Evolutionary conservation across 92 coral and sea anemone genomes (phyloP), one percentile per base, ranked within the genome.

Genomic region (Epizoanthus scotinus): DNA sequence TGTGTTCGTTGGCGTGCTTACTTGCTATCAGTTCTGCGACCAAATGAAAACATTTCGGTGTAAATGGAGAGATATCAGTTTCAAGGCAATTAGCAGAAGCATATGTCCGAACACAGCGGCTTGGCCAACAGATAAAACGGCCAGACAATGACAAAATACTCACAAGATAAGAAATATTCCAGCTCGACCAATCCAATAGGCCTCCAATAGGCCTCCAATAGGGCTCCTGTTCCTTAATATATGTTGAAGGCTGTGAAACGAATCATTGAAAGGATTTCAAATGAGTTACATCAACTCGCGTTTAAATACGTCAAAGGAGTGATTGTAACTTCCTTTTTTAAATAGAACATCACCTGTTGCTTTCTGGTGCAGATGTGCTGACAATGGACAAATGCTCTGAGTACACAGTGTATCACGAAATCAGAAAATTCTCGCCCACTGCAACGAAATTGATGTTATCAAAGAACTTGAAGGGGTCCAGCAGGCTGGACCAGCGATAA

Each of bases 111-210:
- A 58, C 5, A 2, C 27, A 20, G 67, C 67, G 27, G 57, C 68
- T 75, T 58, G 68, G 57, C 55, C 68, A 27, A 59, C 20, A 75
- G 81, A 75, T 75, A 75, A 75, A 75, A 75, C 40, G 68, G 3
- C 21, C 52, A 60, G 81, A 75, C 81, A 60, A 38, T 75, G 81
- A 75, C 81, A 58, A 75, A 75, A 59, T 31, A 59, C 31, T 75
- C 55, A 75, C 81, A 54, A 75, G 81, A 75, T 75, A 75, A 60
- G 67, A 42, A 75, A 75, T 47, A 58, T n/a, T 67, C 42, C 81
- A 27, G 69, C 67, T 59, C 61, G 68, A 12, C 81, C 67, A 75
- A 75, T 59, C 67, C 67, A 18, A 18, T 7, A 58, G 54, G 24
- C 19, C 36, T 31, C 24, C 15, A n/a, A n/a, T n/a, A n/a, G n/a